Evolutionary conservation across 2,797 vertebrate genomes (phyloP).

Genomic region (Oophaga sylvatica): DNA sequence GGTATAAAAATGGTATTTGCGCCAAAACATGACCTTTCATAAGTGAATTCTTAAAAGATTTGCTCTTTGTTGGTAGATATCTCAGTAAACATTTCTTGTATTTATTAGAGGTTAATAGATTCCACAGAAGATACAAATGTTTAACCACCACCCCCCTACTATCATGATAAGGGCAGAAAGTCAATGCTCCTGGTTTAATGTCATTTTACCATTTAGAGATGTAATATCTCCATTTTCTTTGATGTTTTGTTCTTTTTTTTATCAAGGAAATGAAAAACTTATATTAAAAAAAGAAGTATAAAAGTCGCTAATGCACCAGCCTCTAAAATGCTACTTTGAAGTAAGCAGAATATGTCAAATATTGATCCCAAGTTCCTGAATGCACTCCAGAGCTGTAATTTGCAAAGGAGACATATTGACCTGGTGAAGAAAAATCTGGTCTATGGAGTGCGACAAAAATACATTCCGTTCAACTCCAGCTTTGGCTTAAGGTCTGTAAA

Average conservation of each 20-base stretch:
- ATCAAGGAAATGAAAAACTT: conserved; percentile 47
- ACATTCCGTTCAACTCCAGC: conserved; percentile 30
- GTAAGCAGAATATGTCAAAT: conserved; percentile 55
- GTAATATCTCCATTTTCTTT: conserved; percentile 34
- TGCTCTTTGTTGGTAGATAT: conserved; percentile 34
- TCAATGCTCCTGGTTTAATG: conserved; percentile 33
- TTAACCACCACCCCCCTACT: background rate
- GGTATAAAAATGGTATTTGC: conserved; percentile 2
- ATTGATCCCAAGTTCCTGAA: conserved; percentile 57
- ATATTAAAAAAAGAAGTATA: conserved; percentile 46
- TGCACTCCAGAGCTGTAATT: conserved; percentile 51
- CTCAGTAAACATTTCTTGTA: background rate
- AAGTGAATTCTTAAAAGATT: conserved; percentile 26
- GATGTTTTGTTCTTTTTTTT: conserved; percentile 40
- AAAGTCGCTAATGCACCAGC: conserved; percentile 59
- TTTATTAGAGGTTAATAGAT: conserved; percentile 49
- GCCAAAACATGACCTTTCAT: conserved; percentile 35
- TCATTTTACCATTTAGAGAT: conserved; percentile 47
- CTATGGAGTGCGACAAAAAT: conserved; percentile 45
- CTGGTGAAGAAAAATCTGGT: conserved; percentile 36
- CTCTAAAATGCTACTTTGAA: conserved; percentile 59
- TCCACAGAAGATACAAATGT: conserved; percentile 29
- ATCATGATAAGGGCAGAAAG: conserved; percentile 12
- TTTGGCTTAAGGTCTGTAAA: conserved; percentile 30
- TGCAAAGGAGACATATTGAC: conserved; percentile 58